phyloP scores from a whole-genome alignment of 2,113 vertebrate species.

The Chamaetylas fuelleborni region DNA sequence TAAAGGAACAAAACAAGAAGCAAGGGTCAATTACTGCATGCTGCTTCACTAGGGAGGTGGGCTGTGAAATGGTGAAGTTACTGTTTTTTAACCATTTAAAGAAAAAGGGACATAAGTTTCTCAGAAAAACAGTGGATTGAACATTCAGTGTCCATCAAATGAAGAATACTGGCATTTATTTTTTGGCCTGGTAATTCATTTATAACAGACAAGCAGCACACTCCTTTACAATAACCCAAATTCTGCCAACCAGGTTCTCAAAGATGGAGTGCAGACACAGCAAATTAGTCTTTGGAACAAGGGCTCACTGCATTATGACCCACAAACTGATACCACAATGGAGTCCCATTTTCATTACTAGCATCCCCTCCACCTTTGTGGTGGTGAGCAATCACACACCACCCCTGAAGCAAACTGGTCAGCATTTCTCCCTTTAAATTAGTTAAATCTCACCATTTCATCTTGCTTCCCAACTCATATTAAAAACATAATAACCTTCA shows the following conservation, averaged over 20 bases:
- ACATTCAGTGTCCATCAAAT: not conserved
- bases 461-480: not conserved
- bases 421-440: not conserved
- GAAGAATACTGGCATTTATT: not conserved
- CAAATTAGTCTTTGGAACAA: not conserved
- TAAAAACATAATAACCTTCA: not conserved
- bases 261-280: not conserved
- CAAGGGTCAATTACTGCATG: not conserved
- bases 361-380: not conserved
- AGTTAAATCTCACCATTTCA: not conserved
- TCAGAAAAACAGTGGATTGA: not conserved
- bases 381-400: not conserved
- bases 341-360: not conserved
- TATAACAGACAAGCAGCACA: not conserved
- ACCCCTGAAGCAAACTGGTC: not conserved
- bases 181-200: not conserved
- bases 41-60: not conserved
- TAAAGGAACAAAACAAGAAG: conserved; percentile 61
- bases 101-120: not conserved
- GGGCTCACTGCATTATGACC: not conserved
- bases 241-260: not conserved
- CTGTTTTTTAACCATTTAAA: not conserved
- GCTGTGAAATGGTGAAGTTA: not conserved
- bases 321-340: not conserved
- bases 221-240: not conserved